Conservation (phyloP, 92 coral and sea anemone species). For the Zoanthus solanderi region DNA sequence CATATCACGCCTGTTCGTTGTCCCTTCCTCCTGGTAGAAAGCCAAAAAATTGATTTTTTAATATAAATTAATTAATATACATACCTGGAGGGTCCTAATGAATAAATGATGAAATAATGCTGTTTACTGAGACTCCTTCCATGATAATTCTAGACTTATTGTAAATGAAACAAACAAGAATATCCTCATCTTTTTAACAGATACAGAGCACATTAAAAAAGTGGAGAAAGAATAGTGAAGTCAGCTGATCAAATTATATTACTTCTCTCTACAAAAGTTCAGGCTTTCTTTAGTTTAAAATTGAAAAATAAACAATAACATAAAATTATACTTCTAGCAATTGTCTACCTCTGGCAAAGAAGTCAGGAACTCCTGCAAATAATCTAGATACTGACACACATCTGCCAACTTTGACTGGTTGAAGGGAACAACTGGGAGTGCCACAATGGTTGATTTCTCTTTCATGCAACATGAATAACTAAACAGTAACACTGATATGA, state of each 20-base stretch:
- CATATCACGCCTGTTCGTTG: conserved; percentile 14
- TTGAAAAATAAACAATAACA: background rate
- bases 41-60: conserved; percentile 1
- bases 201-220: conserved; percentile 5
- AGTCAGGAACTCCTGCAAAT: conserved; percentile 43
- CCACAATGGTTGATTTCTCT: conserved; percentile 42
- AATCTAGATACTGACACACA: conserved; percentile 50
- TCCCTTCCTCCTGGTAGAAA: conserved; percentile 7
- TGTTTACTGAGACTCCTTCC: conserved; percentile 1
- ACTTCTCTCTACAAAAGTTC: conserved; percentile 1
- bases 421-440: conserved; percentile 46
- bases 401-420: conserved; percentile 49
- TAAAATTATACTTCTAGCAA: background rate
- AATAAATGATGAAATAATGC: conserved; percentile 8
- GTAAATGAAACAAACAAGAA: conserved; percentile 8
- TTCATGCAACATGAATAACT: conserved; percentile 48
- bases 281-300: background rate
- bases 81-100: background rate
- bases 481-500: conserved; percentile 22
- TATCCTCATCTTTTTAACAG: background rate
- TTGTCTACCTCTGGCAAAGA: conserved; percentile 18
- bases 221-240: background rate
- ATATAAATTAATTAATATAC: background rate
- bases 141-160: conserved; percentile 7
- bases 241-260: conserved; percentile 11